phyloP scores from a whole-genome alignment of 2,113 vertebrate genomes.

The Gavia stellata region DNA sequence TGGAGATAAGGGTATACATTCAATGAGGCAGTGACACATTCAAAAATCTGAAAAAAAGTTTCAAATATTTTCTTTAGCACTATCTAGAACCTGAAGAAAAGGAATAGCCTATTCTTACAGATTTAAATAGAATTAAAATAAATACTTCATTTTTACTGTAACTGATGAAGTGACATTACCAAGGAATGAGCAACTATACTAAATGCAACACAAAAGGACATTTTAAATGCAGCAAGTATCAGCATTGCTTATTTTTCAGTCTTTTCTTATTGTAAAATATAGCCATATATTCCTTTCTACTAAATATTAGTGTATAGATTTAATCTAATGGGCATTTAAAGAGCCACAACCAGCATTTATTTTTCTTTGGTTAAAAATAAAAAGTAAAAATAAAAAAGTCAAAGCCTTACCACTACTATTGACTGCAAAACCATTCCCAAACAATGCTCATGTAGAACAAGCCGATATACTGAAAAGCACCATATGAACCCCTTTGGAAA shows the following conservation, averaged over 20 bases:
- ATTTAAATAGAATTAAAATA: constrained; percentile 21
- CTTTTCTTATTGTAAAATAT: neutral
- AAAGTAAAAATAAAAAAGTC: neutral
- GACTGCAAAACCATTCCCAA: constrained; percentile 12
- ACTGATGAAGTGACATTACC: neutral
- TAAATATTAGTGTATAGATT: neutral
- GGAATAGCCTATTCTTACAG: neutral
- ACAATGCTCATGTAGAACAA: neutral
- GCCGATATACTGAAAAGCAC: constrained; percentile 37
- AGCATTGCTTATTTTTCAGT: neutral
- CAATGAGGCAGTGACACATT: neutral
- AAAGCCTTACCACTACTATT: neutral
- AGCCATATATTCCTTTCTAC: neutral
- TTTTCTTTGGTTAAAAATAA: constrained; percentile 73
- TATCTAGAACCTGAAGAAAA: neutral
- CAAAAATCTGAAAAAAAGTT: neutral
- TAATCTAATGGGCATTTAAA: neutral
- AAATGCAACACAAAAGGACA: neutral
- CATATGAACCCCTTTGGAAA: constrained; percentile 26
- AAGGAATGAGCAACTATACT: neutral
- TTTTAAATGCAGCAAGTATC: neutral
- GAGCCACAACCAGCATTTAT: neutral
- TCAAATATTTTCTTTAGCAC: neutral
- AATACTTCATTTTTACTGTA: neutral
- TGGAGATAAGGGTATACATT: neutral